Evolutionary conservation across 2,113 vertebrate genomes (phyloP), one percentile per base, ranked within the genome.

Genomic region (Kobus ellipsiprymnus): DNA sequence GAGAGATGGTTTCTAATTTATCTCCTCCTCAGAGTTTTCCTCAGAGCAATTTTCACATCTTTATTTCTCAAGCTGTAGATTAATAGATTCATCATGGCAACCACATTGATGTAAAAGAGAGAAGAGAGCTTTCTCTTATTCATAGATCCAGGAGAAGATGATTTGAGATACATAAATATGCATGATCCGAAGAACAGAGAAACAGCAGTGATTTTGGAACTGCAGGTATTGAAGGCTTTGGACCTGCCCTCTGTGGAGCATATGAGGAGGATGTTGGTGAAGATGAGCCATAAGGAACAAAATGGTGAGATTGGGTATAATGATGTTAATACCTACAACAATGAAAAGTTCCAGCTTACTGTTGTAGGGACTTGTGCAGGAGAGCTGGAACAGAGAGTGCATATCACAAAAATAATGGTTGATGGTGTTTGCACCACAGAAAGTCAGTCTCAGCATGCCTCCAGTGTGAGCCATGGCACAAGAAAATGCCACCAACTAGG

Each of bases 321-420:
- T 80, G 10, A 97, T 29, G 2, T 86, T 84, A 40, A 90, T 62
- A 14, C 80, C 62, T 2, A 0, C 89, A 8, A 90, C n/a, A 19
- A 57, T 94, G 7, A 84, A 82, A 4, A 95, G 13, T 11, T 54
- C 82, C 46, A 98, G 8, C 13, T 98, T 60, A 3, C 67, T 96
- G 15, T 82, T 4, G 0, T 64, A 50, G 3, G 82, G 88, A 19
- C 67, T 91, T 5, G 64, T 95, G 8, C 97, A 96, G 7, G 95
- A 97, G 10, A 96, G 95, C n/a, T 86, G 36, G 23, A 93, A 90
- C 9, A 97, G 0, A 3, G 97, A 95, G 10, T 93, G 33, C 17
- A 96, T 83, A 5, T 96, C 90, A 84, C 95, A 98, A 0, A 97
- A 92, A 27, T 96, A 96, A 17, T 98, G 95, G 14, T 96, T 92